Evolutionary conservation across 2,797 vertebrate species (phyloP), one percentile per base, ranked within the genome.

Genomic region (Dendrocincla fuliginosa): DNA sequence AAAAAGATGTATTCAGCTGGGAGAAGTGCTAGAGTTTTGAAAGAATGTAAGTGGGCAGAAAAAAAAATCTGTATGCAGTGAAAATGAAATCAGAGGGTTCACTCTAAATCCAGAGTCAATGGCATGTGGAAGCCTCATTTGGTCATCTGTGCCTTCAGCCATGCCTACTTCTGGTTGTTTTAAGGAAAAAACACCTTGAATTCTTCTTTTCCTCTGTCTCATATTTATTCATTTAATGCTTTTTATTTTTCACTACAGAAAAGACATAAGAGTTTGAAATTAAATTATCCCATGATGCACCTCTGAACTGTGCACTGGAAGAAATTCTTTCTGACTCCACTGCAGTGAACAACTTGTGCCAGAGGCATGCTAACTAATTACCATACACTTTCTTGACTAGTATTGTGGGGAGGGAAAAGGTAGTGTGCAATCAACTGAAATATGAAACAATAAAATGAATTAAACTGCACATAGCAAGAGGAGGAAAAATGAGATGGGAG

Each of bases 281-380:
- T 11, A 73, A 86, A 64, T 81, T 69, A 84, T 90, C 49, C 42
- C 71, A 70, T 57, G 84, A 79, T 75, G 47, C 65, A 86, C 42
- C 55, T 89, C 53, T 11, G 8, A 93, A 73, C 37, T 74, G 50
- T 76, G 25, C 47, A 86, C 52, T 93, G 95, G 57, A 95, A 96
- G 65, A 93, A 91, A 91, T 79, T 85, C 88, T 39, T 80, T 77
- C 55, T 82, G 78, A 90, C 85, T 94, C n/a, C 35, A 52, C 93
- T 83, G 85, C 68, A 92, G 41, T 57, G 77, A 92, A 41, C 41
- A 94, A 55, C 57, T 69, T 95, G 65, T 94, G 69, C 91, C 92
- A 60, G 69, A 93, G 87, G 76, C 92, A 68, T 46, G 74, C 55
- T 93, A 83, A 81, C 95, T 59, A 73, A 96, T 91, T 95, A 69